These are phyloP conservation scores for Achlya flavicornis DNA, from an alignment of 2,888 invertebrate species.

Conservation along the genomic window DNA sequence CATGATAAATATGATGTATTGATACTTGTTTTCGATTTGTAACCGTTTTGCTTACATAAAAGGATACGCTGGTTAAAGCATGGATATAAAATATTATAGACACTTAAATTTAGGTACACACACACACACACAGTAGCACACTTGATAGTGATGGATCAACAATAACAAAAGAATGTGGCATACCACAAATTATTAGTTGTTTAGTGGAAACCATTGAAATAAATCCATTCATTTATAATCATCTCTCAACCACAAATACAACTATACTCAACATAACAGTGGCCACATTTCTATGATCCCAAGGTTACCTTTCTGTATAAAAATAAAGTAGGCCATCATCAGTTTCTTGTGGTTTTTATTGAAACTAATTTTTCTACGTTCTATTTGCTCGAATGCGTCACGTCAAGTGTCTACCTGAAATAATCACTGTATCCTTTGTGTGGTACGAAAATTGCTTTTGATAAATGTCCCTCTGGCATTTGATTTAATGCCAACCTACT, in stretches of 20 bases:
- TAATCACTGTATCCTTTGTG: constrained; percentile 43
- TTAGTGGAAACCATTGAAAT: not conserved
- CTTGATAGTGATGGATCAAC: not conserved
- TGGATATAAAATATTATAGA: no score
- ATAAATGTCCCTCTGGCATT: constrained; percentile 35
- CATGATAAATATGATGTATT: constrained; percentile 32
- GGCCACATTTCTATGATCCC: not conserved
- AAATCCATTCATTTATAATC: not conserved
- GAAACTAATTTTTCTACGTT: not conserved
- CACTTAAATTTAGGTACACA: no score
- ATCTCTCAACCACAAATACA: not conserved
- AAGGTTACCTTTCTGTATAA: not conserved
- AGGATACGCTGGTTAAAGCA: no score
- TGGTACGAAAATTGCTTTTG: constrained; percentile 42
- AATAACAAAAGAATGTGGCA: not conserved
- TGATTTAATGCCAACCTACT: constrained; percentile 36
- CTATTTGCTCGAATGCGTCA: constrained; percentile 3
- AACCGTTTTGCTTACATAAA: not conserved
- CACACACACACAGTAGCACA: no score
- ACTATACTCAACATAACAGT: not conserved
- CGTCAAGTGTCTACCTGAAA: constrained; percentile 25
- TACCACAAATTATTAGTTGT: not conserved
- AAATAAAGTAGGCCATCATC: not conserved
- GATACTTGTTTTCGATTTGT: constrained; percentile 24
- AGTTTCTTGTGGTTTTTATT: not conserved